These are phyloP conservation scores for Formicarius rufipectus DNA, from an alignment of 2,113 vertebrate genomes.

Conservation along the genomic window DNA sequence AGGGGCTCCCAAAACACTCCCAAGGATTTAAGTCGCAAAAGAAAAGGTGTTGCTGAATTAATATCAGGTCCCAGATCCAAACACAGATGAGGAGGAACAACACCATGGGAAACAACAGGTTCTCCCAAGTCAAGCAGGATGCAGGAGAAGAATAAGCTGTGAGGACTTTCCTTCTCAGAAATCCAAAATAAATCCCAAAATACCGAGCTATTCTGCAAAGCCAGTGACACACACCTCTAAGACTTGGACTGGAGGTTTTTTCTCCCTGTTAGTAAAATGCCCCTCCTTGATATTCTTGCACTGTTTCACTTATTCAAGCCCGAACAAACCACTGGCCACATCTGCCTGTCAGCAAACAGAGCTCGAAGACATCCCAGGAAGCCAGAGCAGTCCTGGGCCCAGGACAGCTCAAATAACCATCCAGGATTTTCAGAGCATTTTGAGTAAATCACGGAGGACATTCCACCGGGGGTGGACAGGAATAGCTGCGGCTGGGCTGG, in stretches of 20 bases:
- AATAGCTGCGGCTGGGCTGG: rapidly evolving
- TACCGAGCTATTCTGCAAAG: not conserved
- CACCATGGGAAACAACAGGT: not conserved
- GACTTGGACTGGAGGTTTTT: not conserved
- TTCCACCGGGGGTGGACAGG: not conserved
- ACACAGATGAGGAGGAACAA: not conserved
- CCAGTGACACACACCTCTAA: not conserved
- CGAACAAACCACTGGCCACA: not conserved
- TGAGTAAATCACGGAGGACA: not conserved
- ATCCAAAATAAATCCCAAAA: not conserved
- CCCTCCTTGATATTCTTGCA: not conserved
- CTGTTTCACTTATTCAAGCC: not conserved
- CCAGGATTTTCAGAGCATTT: not conserved
- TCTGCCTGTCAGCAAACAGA: not conserved
- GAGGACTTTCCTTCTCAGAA: not conserved
- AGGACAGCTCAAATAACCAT: not conserved
- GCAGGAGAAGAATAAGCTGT: not conserved
- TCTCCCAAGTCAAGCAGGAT: rapidly evolving
- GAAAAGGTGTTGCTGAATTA: not conserved
- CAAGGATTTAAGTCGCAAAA: not conserved
- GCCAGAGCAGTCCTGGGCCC: not conserved
- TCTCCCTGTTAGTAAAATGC: not conserved
- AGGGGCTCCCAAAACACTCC: not conserved
- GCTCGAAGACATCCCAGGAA: not conserved
- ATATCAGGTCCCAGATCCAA: not conserved